Conservation (phyloP, 2,888 invertebrate species). For the Stenolophus ochropezus region DNA sequence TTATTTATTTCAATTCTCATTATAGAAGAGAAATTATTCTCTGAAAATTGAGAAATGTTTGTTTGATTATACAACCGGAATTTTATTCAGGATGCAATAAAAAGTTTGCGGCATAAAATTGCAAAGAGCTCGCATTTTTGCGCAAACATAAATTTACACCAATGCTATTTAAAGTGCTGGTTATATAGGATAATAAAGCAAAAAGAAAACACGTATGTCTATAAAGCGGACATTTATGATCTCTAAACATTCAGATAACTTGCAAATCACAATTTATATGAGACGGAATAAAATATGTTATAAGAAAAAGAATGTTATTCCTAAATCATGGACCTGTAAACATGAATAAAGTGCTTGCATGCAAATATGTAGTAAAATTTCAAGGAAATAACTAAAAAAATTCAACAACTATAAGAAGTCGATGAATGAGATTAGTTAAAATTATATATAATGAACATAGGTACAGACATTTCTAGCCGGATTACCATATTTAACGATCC, state of each 20-base stretch:
- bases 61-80: not conserved
- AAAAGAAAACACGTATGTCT: not conserved
- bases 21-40: too few relatives aligned
- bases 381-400: too few relatives aligned
- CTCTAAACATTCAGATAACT: not conserved
- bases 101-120: not conserved
- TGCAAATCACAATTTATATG: not conserved
- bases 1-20: too few relatives aligned
- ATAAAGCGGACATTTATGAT: constrained; percentile 22
- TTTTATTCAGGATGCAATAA: not conserved
- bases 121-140: not conserved
- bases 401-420: too few relatives aligned
- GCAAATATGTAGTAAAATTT: too few relatives aligned
- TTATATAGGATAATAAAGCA: constrained; percentile 16
- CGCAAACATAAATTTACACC: constrained; percentile 27
- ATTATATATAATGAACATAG: too few relatives aligned
- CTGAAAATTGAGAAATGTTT: not conserved
- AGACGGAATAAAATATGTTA: not conserved
- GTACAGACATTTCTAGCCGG: too few relatives aligned
- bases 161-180: constrained; percentile 26
- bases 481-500: too few relatives aligned
- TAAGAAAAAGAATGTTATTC: not conserved
- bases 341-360: too few relatives aligned
- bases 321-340: not conserved
- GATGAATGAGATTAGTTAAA: too few relatives aligned